Percentiles rank a stretch among this genome's conserved stretches.
Evolutionary conservation across 1,140 invertebrate species (phyloP).

Genomic region (Achroia grisella): DNA sequence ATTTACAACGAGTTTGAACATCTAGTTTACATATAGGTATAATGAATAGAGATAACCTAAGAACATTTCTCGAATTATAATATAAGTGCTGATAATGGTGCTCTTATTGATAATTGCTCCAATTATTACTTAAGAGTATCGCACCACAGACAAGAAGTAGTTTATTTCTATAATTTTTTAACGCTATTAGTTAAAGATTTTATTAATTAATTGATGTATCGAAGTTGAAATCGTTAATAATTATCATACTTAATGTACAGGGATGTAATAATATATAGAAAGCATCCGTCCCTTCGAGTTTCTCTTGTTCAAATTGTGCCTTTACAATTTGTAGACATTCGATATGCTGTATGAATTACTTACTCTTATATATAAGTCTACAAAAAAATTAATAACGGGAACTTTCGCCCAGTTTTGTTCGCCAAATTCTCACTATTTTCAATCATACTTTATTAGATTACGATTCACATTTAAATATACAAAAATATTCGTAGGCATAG

Average conservation of each 20-base stretch:
- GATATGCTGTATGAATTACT: conserved; percentile 20
- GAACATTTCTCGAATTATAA: too few relatives aligned
- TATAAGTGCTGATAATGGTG: too few relatives aligned
- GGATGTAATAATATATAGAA: neutral
- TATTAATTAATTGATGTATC: too few relatives aligned
- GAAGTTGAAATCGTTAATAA: too few relatives aligned
- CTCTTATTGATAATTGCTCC: too few relatives aligned
- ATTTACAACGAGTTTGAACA: conserved; percentile 19
- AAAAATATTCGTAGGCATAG: conserved; percentile 5
- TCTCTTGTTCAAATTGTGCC: conserved; percentile 22
- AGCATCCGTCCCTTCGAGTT: conserved; percentile 1
- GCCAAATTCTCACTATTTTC: neutral
- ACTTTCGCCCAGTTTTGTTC: conserved; percentile 2
- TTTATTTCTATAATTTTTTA: too few relatives aligned
- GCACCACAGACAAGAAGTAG: too few relatives aligned
- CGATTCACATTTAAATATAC: neutral
- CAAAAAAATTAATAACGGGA: neutral
- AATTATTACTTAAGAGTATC: too few relatives aligned
- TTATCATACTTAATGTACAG: too few relatives aligned
- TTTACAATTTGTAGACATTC: conserved; percentile 16
- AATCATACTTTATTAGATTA: neutral
- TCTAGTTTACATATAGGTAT: conserved; percentile 2
- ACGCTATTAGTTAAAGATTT: too few relatives aligned
- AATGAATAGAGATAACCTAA: neutral
- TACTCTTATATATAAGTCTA: conserved; percentile 14